phyloP scores from a whole-genome alignment of 2,888 invertebrate genomes.

The Ecdyonurus torrentis region DNA sequence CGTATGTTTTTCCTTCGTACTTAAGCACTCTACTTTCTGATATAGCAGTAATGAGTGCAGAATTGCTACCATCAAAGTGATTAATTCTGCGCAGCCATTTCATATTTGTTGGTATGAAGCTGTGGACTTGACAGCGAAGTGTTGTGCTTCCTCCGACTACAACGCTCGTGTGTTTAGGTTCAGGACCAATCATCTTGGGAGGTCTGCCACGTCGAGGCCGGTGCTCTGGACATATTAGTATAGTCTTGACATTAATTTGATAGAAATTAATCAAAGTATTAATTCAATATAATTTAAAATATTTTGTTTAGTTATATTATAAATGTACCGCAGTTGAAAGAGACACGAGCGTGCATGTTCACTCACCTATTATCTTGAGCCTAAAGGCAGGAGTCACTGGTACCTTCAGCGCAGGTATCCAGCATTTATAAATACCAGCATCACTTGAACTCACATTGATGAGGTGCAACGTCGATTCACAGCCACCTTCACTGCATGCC shows the following conservation, averaged over 20 bases:
- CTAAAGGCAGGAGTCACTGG: background rate
- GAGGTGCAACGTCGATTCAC: background rate
- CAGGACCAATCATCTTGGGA: background rate
- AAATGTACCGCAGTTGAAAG: no score
- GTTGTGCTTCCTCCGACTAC: background rate
- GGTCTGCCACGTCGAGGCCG: background rate
- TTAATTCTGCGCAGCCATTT: background rate
- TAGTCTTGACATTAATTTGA: no score
- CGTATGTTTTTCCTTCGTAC: background rate
- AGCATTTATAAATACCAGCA: no score
- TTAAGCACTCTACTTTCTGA: no score
- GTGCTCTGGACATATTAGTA: no score
- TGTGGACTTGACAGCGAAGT: background rate
- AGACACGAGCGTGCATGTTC: no score
- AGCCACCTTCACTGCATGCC: background rate
- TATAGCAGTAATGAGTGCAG: background rate
- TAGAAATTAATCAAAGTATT: no score
- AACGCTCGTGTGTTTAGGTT: background rate
- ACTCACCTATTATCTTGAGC: background rate
- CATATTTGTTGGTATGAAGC: background rate
- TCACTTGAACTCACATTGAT: background rate
- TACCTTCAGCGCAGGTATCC: no score
- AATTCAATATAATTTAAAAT: no score
- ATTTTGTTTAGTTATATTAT: no score
- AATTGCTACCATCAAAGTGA: background rate